A percentile compares a stretch with the other conserved stretches of the same genome.
phyloP scores from a whole-genome alignment of 2,797 vertebrate genomes.

The Rhabdomys pumilio region DNA sequence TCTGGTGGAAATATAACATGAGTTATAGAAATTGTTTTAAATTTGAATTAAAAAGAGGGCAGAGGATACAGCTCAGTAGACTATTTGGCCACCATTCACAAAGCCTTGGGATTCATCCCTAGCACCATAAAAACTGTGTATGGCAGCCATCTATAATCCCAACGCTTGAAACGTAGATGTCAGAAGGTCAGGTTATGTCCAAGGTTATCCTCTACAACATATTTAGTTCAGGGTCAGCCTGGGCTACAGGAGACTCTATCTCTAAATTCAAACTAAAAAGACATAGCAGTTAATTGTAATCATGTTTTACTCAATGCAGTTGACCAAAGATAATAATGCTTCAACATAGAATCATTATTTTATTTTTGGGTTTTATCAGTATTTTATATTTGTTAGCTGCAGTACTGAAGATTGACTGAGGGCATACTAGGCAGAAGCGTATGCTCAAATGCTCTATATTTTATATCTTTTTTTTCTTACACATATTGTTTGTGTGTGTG shows the following conservation, averaged over 20 bases:
- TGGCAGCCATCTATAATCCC: background rate
- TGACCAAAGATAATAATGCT: slow-evolving; percentile 4
- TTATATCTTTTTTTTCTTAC: background rate
- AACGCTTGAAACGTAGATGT: background rate
- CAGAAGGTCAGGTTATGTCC: too few species aligned
- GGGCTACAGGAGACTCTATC: background rate
- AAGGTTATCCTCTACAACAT: background rate
- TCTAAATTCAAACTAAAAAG: slow-evolving; percentile 6
- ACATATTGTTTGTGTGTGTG: background rate
- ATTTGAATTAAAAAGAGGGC: background rate
- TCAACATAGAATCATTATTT: background rate
- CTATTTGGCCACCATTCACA: too few species aligned
- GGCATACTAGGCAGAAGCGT: background rate
- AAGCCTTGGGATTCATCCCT: background rate
- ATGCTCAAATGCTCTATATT: too few species aligned
- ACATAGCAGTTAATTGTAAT: slow-evolving; percentile 14
- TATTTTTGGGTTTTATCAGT: background rate
- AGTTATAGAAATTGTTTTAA: background rate
- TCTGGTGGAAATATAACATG: background rate
- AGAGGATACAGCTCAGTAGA: background rate
- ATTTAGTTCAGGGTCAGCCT: background rate
- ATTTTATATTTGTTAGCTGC: background rate
- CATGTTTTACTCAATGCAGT: background rate
- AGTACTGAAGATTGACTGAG: background rate
- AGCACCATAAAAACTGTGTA: background rate